Evolutionary conservation across 2,113 vertebrate species (phyloP), one percentile per base, ranked within the genome.

Genomic region (Alexandromys fortis): DNA sequence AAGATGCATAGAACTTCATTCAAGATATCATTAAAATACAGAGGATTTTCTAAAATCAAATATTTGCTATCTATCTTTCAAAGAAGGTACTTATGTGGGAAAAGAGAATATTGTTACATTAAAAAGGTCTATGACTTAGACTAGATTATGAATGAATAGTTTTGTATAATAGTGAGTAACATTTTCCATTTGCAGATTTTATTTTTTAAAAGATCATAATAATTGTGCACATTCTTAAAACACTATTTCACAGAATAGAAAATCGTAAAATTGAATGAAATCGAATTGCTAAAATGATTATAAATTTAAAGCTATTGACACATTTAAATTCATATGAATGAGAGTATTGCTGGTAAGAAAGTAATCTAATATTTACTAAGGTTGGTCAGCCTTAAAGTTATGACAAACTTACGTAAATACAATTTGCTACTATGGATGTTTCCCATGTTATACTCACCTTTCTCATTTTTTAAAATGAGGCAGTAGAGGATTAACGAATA

Each of bases 21-120:
- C 47, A 73, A 88, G 63, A 42, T 72, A 72, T 52, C 28, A 90
- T 28, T 67, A 75, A 83, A 70, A 72, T 87, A 76, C 49, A 42
- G 45, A 90, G 7, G 55, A 8, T 70, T 93, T 14, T 95, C 24
- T 92, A 78, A 92, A 85, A 68, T 92, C 58, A 87, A 91, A 75
- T 3, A n/a, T 75, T 94, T 95, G 14, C 22, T 95, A 4, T 12
- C 3, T 95, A 3, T 70, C 92, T 86, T 52, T 85, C 8, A 95
- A 45, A 82, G 90, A 95, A 95, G 86, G 30, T 68, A 68, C 47
- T 89, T 7, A 14, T 91, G 49, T 52, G 49, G 49, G 3, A 52
- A 52, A 52, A 52, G 49, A 3, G 3, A 52, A 52, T 14, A 52
- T 24, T 47, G 0, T 89, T 89, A 92, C 88, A 96, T 65, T 17